Evolutionary conservation across 2,113 vertebrate species (phyloP).

Genomic region (Pelvicachromis taeniatus): DNA sequence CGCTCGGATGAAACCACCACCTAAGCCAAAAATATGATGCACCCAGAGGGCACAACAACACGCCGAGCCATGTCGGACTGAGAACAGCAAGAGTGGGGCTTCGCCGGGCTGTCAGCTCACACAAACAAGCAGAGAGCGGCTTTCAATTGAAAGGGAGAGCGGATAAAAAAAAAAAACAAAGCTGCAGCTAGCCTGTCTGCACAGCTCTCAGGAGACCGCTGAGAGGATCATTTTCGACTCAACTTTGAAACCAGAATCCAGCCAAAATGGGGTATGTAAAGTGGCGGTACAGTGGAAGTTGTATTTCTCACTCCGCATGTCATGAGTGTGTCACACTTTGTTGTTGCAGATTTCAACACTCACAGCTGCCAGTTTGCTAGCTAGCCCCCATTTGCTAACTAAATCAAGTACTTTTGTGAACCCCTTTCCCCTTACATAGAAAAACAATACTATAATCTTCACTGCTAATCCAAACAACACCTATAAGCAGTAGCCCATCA

Average conservation of each 20-base stretch:
- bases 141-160: constrained; percentile 8
- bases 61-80: constrained; percentile 53
- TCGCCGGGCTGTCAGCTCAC: constrained; percentile 24
- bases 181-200: constrained; percentile 27
- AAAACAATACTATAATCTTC: neutral
- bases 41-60: constrained; percentile 7
- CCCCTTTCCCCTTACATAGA: neutral
- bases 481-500: neutral
- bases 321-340: neutral
- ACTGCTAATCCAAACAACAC: neutral
- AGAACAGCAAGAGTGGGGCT: constrained; percentile 18
- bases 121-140: constrained; percentile 8
- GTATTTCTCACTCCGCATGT: neutral
- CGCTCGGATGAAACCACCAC: constrained; percentile 16
- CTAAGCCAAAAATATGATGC: neutral
- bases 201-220: constrained; percentile 29
- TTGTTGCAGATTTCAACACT: neutral
- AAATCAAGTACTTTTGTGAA: neutral
- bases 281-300: neutral
- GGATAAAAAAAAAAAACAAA: neutral
- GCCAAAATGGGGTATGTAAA: constrained; percentile 74
- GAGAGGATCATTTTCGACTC: constrained; percentile 21
- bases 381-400: constrained; percentile 25
- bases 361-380: neutral
- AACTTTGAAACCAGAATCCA: neutral